Percentiles rank a stretch among this genome's conserved stretches.
Conservation (phyloP, 2,888 invertebrate species). For the Perizoma flavofasciatum region DNA sequence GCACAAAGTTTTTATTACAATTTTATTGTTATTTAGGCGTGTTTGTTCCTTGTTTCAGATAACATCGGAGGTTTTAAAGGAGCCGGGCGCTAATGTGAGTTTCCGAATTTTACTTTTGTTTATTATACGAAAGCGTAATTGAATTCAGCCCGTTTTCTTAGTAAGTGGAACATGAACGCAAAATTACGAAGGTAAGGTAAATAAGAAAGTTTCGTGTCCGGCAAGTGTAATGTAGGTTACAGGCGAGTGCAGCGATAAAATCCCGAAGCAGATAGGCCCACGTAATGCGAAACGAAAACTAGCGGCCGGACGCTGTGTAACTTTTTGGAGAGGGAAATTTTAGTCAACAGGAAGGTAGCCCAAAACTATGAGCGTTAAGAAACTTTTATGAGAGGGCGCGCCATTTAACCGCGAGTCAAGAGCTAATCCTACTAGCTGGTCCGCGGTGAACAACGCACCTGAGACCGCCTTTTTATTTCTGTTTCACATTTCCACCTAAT, state of each 20-base stretch:
- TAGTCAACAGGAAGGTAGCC: slow-evolving; percentile 65
- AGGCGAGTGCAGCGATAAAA: slow-evolving; percentile 50
- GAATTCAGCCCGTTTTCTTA: slow-evolving; percentile 57
- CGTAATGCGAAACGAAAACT: slow-evolving; percentile 65
- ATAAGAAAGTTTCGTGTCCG: slow-evolving; percentile 64
- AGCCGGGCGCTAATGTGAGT: slow-evolving; percentile 82
- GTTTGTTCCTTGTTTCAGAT: slow-evolving; percentile 84
- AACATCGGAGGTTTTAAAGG: slow-evolving; percentile 80
- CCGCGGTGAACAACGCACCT: slow-evolving; percentile 69
- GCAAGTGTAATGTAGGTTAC: slow-evolving; percentile 45
- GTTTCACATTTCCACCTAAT: slow-evolving; percentile 80
- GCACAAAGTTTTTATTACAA: slow-evolving; percentile 82
- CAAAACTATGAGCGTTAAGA: slow-evolving; percentile 78
- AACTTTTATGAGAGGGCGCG: slow-evolving; percentile 77
- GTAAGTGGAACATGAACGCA: slow-evolving; percentile 33
- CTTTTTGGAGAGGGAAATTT: slow-evolving; percentile 69
- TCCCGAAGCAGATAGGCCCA: slow-evolving; percentile 60
- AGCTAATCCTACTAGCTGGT: slow-evolving; percentile 71
- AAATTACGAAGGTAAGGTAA: slow-evolving; percentile 51
- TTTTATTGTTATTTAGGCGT: slow-evolving; percentile 84
- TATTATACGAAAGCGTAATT: slow-evolving; percentile 69
- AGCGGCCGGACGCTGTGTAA: slow-evolving; percentile 50
- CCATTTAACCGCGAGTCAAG: slow-evolving; percentile 78
- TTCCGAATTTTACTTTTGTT: slow-evolving; percentile 75
- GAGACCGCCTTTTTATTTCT: slow-evolving; percentile 79